phyloP scores from a whole-genome alignment of 2,797 vertebrate species.

The Cossypha polioptera region DNA sequence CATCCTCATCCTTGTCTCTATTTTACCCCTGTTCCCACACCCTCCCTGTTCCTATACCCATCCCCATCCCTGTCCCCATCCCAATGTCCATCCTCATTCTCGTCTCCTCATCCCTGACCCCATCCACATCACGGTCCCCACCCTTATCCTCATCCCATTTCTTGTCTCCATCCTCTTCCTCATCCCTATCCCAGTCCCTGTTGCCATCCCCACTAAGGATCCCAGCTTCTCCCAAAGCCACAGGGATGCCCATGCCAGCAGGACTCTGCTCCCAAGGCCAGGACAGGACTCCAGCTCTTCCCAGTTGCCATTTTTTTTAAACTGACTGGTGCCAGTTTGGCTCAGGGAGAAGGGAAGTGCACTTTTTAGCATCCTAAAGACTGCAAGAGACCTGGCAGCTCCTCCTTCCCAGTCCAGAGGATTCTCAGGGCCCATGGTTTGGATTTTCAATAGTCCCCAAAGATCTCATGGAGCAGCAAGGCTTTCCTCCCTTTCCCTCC shows the following conservation, averaged over 20 bases:
- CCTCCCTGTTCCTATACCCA: background rate
- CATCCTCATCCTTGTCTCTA: background rate
- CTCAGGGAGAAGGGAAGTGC: accelerated
- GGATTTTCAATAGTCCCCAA: background rate
- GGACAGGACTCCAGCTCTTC: background rate
- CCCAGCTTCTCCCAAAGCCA: accelerated
- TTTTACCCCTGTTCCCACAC: too few relatives aligned
- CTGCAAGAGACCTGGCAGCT: background rate
- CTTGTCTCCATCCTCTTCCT: background rate
- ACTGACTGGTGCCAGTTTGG: background rate
- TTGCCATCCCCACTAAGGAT: accelerated
- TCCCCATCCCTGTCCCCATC: background rate
- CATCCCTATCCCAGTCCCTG: too few relatives aligned
- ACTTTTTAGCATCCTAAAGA: background rate
- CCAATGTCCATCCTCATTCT: accelerated
- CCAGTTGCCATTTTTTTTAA: background rate
- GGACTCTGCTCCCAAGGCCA: background rate
- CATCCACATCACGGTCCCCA: background rate
- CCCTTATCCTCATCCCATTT: background rate
- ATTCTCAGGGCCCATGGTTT: background rate
- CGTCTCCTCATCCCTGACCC: too few relatives aligned
- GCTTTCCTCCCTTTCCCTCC: background rate
- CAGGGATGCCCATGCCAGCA: background rate
- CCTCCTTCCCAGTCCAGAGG: accelerated
- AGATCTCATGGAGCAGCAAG: background rate